Percentiles rank a stretch among this genome's conserved stretches.
Evolutionary conservation across 1,140 invertebrate genomes (phyloP).

Genomic region (Heliothis virescens): DNA sequence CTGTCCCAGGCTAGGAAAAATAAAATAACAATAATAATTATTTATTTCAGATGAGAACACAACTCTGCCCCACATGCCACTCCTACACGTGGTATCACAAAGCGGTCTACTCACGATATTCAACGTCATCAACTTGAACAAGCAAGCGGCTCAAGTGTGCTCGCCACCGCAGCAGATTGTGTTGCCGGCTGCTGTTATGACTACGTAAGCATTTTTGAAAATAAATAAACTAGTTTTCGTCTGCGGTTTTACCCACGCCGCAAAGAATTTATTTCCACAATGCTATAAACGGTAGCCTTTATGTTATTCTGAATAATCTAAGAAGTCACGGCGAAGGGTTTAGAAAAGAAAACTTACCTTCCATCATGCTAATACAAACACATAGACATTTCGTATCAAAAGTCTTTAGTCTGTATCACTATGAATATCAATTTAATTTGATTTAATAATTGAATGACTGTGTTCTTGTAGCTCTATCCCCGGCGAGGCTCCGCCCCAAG

Average conservation of each 20-base stretch:
- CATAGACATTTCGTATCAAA: no score
- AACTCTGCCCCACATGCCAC: slow-evolving; percentile 88
- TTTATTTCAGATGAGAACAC: slow-evolving; percentile 86
- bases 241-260: no score
- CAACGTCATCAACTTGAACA: slow-evolving; percentile 89
- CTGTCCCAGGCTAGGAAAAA: no score
- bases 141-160: slow-evolving; percentile 86
- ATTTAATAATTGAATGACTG: neutral
- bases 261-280: no score
- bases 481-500: slow-evolving; percentile 52
- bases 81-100: slow-evolving; percentile 89
- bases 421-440: no score
- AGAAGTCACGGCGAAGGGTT: no score
- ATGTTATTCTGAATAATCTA: no score
- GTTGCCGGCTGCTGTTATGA: slow-evolving; percentile 68
- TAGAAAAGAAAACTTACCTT: no score
- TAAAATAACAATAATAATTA: neutral
- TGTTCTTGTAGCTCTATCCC: slow-evolving; percentile 59
- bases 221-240: no score
- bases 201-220: slow-evolving; percentile 59
- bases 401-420: no score
- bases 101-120: slow-evolving; percentile 91
- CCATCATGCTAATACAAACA: no score
- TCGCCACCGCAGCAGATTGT: slow-evolving; percentile 86
- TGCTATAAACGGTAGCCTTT: no score